Conservation (phyloP, 2,113 vertebrate species). For the Alaudala cheleensis region DNA sequence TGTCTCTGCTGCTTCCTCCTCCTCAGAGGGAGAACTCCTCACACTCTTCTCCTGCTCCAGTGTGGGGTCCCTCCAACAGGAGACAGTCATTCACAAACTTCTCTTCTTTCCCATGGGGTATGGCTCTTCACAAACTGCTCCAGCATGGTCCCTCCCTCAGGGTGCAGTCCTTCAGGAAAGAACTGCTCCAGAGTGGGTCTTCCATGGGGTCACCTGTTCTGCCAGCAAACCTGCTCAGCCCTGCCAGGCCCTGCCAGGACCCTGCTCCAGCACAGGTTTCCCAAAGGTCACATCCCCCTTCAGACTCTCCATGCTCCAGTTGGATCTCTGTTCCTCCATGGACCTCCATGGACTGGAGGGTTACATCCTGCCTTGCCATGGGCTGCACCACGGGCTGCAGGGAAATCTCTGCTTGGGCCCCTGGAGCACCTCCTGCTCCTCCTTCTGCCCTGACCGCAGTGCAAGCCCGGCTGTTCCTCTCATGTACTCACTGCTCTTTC, state of each 20-base stretch:
- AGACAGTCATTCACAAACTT: background rate
- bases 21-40: background rate
- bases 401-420: background rate
- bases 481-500: background rate
- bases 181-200: background rate
- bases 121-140: background rate
- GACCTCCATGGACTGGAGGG: background rate
- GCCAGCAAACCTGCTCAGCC: background rate
- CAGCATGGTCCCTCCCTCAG: background rate
- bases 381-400: background rate
- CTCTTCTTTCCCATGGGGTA: background rate
- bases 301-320: too few species aligned
- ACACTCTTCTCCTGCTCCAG: background rate
- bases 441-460: background rate
- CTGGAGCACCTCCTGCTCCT: background rate
- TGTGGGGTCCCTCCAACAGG: background rate
- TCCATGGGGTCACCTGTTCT: background rate
- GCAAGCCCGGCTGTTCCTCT: fast-evolving
- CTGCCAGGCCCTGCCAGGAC: background rate
- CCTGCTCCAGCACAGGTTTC: background rate
- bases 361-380: background rate
- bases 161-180: background rate
- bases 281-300: background rate
- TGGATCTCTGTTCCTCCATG: background rate
- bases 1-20: background rate